Evolutionary conservation across 92 coral and sea anemone genomes (phyloP).

Genomic region (Blastomussa wellsi): DNA sequence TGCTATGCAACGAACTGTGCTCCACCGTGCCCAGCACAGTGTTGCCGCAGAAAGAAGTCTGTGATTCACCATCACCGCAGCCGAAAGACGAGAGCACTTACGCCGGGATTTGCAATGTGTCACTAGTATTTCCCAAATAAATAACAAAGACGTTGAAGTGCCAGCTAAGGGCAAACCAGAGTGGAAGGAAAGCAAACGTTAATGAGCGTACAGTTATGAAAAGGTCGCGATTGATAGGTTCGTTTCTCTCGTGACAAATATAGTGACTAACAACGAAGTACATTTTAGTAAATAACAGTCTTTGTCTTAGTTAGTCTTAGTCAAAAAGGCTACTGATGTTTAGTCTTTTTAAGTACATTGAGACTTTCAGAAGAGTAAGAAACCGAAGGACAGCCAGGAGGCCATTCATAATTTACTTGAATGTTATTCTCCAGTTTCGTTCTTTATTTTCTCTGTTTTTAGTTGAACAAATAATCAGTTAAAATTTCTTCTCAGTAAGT

Average conservation of each 20-base stretch:
- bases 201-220: neutral
- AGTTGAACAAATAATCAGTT: neutral
- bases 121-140: neutral
- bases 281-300: neutral
- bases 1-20: slow-evolving; percentile 64
- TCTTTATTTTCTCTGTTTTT: neutral
- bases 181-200: neutral
- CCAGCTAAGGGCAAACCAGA: neutral
- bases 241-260: neutral
- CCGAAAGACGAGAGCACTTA: slow-evolving; percentile 34
- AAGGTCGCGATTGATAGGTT: neutral
- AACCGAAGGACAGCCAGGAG: neutral
- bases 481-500: neutral
- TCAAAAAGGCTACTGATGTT: neutral
- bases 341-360: neutral
- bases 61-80: slow-evolving; percentile 39
- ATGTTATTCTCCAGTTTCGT: neutral
- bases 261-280: neutral
- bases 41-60: slow-evolving; percentile 75
- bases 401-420: neutral
- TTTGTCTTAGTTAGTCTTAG: neutral
- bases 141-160: neutral
- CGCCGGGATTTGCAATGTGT: slow-evolving; percentile 19
- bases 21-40: slow-evolving; percentile 78
- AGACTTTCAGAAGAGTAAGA: neutral